phyloP scores from a whole-genome alignment of 1,140 invertebrate species.

The Apocrypta bakeri region DNA sequence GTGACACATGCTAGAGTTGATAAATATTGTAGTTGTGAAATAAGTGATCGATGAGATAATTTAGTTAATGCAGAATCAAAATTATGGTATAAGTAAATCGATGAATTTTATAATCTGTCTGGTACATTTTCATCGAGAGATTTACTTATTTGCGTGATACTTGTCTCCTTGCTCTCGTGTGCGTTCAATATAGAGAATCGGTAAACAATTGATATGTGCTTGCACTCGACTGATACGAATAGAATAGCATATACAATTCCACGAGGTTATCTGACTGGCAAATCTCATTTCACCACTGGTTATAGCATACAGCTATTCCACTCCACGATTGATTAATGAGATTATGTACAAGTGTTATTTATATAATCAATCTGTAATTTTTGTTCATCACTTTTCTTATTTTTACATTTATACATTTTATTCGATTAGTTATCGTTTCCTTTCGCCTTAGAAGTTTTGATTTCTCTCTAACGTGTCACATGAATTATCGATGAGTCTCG shows the following conservation, averaged over 20 bases:
- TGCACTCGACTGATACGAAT: slow-evolving; percentile 9
- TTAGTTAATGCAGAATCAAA: no score
- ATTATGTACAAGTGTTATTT: neutral
- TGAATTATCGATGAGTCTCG: neutral
- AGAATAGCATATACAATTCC: neutral
- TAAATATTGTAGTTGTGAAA: no score
- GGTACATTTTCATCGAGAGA: no score
- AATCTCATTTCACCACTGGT: slow-evolving; percentile 35
- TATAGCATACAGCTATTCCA: slow-evolving; percentile 31
- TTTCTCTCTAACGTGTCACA: neutral
- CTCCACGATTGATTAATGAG: neutral
- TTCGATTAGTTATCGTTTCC: no score
- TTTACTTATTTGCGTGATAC: slow-evolving; percentile 41
- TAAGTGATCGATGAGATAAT: no score
- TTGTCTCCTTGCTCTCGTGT: neutral
- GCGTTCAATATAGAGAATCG: slow-evolving; percentile 31
- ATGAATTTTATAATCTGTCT: no score
- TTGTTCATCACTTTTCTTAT: no score
- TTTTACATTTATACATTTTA: no score
- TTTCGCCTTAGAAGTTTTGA: no score
- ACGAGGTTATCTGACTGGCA: neutral
- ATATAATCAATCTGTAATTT: neutral
- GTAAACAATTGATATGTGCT: slow-evolving; percentile 45
- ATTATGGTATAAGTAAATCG: no score
- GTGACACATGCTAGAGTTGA: no score